phyloP scores from a whole-genome alignment of 2,888 invertebrate genomes.

The Orgyia antiqua region DNA sequence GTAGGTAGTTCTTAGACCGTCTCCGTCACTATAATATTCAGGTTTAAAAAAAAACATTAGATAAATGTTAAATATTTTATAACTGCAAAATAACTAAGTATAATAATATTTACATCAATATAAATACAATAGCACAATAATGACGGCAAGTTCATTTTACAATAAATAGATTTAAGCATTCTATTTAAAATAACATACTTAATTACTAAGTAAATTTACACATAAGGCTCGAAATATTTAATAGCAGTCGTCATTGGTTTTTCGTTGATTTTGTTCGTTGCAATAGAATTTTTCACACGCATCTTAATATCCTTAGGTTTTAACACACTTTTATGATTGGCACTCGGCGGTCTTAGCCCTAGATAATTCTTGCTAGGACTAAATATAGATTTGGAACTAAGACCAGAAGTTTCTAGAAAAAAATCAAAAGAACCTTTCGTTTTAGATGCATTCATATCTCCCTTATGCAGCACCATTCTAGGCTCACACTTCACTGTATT shows the following conservation, averaged over 20 bases:
- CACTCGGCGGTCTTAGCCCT: constrained; percentile 79
- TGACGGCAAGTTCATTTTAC: constrained; percentile 73
- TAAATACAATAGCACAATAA: constrained; percentile 65
- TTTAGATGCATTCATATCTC: constrained; percentile 49
- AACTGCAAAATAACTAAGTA: constrained; percentile 54
- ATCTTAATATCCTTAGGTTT: constrained; percentile 89
- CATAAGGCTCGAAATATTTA: constrained; percentile 75
- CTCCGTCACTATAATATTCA: no score
- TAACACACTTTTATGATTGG: constrained; percentile 85
- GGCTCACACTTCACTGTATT: constrained; percentile 70
- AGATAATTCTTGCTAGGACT: constrained; percentile 65
- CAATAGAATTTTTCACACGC: constrained; percentile 81
- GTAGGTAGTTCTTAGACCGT: no score
- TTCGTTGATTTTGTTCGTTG: constrained; percentile 78
- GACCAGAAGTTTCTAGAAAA: constrained; percentile 87
- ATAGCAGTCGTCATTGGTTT: constrained; percentile 76
- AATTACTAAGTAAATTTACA: constrained; percentile 42
- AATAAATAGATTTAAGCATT: constrained; percentile 65
- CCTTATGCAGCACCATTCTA: constrained; percentile 50
- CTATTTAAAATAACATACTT: constrained; percentile 38
- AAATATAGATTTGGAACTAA: constrained; percentile 87
- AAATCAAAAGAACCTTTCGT: constrained; percentile 82
- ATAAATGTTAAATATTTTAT: constrained; percentile 54
- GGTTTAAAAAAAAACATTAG: constrained; percentile 27
- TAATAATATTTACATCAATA: constrained; percentile 60